Base-by-base conservation (phyloP, 2,888 invertebrate genomes). In the Caradrina clavipalpis region DNA sequence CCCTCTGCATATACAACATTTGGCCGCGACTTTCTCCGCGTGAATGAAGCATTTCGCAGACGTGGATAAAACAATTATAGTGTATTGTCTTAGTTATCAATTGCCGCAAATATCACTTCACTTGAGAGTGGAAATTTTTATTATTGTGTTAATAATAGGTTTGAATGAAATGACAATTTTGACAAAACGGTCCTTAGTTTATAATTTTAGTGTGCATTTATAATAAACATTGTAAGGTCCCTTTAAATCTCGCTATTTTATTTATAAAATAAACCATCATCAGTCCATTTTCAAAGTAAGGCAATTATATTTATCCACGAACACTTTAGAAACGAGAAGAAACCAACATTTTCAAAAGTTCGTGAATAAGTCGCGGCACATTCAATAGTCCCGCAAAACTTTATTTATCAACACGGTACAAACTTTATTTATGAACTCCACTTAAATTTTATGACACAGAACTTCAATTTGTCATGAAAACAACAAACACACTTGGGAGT, bases 391-490 rank as follows among this genome's bases (percentile, higher is more conserved):
- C 0, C 8, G 2, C 4, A 31, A 50, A 56, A 70, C 47, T 47
- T 54, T 39, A 51, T 53, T 8, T 69, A 51, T 17, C 45, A 47
- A 26, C 35, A 60, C 47, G 8, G 10, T 26, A 26, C 6, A n/a
- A 50, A 70, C 19, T 63, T 72, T 72, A 50, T 55, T 58, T 58
- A 74, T 45, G 22, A 59, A 67, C 15, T 22, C 42, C 49, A 50
- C 57, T 53, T 35, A 58, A 58, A 57, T 76, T 61, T 73, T 57
- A 75, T 53, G 26, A 45, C 42, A 49, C 35, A 55, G 15, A 58
- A 67, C 74, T 58, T 58, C 68, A 72, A 72, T 68, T 73, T 59
- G 54, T 59, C 68, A 59, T 50, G 35, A 51, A 65, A 59, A 56
- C 59, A 63, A 63, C 68, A 50, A 68, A 42, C 49, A 53, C 73